Evolutionary conservation across 2,113 vertebrate genomes (phyloP).

Genomic region (Barbus barbus): DNA sequence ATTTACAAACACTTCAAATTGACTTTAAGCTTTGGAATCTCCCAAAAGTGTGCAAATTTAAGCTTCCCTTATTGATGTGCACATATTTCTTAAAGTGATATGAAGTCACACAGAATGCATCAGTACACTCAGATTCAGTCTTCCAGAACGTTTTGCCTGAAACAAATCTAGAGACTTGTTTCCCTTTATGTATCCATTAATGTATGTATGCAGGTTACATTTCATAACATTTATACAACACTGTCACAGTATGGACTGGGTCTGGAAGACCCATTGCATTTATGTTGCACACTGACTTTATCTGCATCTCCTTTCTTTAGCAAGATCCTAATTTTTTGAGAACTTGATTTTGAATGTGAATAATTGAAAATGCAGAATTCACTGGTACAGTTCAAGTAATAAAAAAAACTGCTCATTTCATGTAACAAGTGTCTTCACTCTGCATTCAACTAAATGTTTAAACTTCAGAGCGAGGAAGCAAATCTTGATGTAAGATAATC

Average conservation of each 20-base stretch:
- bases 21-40: constrained; percentile 13
- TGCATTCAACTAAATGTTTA: too few species aligned
- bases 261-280: neutral
- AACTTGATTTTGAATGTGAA: constrained; percentile 1
- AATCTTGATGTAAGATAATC: neutral
- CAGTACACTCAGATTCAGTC: neutral
- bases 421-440: too few species aligned
- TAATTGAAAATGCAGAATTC: neutral
- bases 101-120: neutral
- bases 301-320: neutral
- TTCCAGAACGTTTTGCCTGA: neutral
- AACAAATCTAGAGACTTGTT: neutral
- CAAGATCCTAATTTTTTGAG: too few species aligned
- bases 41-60: constrained; percentile 24
- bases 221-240: neutral
- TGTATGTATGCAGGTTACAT: neutral
- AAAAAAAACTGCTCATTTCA: neutral
- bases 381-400: neutral
- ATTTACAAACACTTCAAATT: constrained; percentile 23
- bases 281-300: neutral
- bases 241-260: too few species aligned
- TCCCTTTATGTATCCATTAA: constrained; percentile 6
- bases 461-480: neutral
- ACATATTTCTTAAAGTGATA: neutral
- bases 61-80: constrained; percentile 14